phyloP scores from a whole-genome alignment of 2,797 vertebrate genomes.

The Pelobates cultripes region DNA sequence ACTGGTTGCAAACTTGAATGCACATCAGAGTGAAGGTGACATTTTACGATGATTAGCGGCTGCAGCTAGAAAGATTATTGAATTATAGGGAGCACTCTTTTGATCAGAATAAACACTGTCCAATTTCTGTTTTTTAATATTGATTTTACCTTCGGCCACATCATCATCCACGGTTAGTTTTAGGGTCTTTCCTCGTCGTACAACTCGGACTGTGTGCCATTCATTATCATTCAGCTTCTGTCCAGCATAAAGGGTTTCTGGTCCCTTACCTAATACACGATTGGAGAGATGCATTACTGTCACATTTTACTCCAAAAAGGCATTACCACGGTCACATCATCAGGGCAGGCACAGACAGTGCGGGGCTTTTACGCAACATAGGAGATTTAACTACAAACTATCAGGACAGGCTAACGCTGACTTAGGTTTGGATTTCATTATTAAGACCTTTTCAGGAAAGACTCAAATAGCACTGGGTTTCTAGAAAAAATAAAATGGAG shows the following conservation, averaged over 20 bases:
- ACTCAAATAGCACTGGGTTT: not conserved
- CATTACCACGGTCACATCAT: not conserved
- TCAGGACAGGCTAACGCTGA: not conserved
- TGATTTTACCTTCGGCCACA: conserved; percentile 89
- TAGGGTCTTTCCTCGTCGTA: conserved; percentile 95
- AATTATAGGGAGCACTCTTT: not conserved
- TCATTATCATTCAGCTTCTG: conserved; percentile 99
- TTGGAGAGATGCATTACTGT: conserved; percentile 41
- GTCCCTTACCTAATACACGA: conserved; percentile 90
- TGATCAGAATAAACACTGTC: not conserved
- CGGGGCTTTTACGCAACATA: not conserved
- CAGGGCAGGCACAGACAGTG: not conserved
- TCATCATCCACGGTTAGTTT: conserved; percentile 97
- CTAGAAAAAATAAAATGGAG: not conserved
- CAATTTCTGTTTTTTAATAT: not conserved
- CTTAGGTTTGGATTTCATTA: too few species aligned
- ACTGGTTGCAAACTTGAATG: too few species aligned
- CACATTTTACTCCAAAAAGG: not conserved
- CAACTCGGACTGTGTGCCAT: conserved; percentile 97
- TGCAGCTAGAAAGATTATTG: too few species aligned
- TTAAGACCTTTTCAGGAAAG: not conserved
- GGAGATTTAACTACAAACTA: not conserved
- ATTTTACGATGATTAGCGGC: too few species aligned
- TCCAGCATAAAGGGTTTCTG: conserved; percentile 96
- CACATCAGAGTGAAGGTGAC: too few species aligned